phyloP scores from a whole-genome alignment of 2,113 vertebrate genomes.

The Alligator mississippiensis region DNA sequence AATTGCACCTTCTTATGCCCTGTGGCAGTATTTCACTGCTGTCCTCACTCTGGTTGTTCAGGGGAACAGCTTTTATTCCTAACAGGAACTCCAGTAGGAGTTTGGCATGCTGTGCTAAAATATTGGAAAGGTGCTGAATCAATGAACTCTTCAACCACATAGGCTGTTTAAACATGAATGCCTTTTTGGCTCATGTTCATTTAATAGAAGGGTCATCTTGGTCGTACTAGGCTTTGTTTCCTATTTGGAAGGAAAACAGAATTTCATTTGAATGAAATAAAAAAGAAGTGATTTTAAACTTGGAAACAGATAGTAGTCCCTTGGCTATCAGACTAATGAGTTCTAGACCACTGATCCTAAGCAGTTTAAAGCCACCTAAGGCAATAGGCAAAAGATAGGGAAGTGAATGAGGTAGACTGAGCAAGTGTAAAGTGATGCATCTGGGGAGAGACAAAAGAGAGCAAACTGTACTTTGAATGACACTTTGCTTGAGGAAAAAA shows the following conservation, averaged over 20 bases:
- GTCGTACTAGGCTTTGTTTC: not conserved
- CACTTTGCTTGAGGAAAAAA: not conserved
- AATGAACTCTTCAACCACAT: not conserved
- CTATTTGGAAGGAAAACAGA: not conserved
- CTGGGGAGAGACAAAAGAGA: not conserved
- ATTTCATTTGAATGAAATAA: not conserved
- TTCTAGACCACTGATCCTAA: not conserved
- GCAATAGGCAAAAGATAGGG: not conserved
- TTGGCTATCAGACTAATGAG: not conserved
- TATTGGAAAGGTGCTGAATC: not conserved
- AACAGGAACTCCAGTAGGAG: not conserved
- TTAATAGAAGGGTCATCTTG: not conserved
- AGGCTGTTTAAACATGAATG: accelerated
- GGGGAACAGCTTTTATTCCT: not conserved
- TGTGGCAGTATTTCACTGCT: not conserved
- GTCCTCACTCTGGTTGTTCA: not conserved
- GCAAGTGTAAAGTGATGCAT: not conserved
- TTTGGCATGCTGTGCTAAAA: not conserved
- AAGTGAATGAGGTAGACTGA: not conserved
- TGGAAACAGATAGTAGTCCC: not conserved
- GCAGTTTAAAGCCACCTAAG: not conserved
- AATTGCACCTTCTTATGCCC: not conserved
- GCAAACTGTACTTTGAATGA: not conserved
- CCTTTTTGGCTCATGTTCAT: not conserved
- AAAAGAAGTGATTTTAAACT: not conserved